These are phyloP conservation scores for Conger conger DNA, from an alignment of 2,113 vertebrate species.

Conservation along the genomic window DNA sequence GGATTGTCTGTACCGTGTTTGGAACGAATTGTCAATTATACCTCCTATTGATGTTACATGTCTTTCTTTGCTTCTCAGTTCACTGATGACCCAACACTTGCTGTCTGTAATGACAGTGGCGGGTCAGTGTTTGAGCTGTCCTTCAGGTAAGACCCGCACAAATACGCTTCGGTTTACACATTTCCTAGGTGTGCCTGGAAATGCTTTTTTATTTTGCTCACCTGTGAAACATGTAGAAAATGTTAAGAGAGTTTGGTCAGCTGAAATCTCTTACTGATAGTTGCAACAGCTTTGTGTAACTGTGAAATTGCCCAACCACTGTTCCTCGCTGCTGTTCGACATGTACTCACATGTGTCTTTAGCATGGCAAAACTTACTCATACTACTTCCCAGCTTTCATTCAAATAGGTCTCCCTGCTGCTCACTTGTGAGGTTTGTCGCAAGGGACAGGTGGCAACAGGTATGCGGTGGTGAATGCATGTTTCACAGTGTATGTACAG, in stretches of 20 bases:
- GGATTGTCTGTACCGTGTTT: neutral
- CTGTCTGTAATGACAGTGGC: constrained; percentile 96
- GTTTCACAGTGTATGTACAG: neutral
- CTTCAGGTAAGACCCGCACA: constrained; percentile 81
- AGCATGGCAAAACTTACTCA: too few species aligned
- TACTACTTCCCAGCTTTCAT: neutral
- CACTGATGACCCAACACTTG: constrained; percentile 93
- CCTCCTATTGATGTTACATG: neutral
- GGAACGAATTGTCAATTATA: neutral
- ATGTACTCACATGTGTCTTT: neutral
- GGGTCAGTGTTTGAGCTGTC: constrained; percentile 95
- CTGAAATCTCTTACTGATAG: neutral
- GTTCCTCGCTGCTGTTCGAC: neutral
- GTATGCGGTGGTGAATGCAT: neutral
- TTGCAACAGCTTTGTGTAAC: neutral
- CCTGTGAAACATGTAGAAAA: neutral
- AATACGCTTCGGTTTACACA: too few species aligned
- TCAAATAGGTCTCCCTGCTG: neutral
- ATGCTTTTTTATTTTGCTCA: too few species aligned
- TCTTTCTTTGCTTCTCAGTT: constrained; percentile 72
- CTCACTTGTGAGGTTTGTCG: neutral
- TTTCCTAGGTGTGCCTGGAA: too few species aligned
- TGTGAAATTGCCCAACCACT: neutral
- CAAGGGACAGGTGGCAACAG: neutral
- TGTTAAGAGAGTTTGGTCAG: neutral